Evolutionary conservation across 2,797 vertebrate genomes (phyloP).

Genomic region (Odontamblyopus rebecca): DNA sequence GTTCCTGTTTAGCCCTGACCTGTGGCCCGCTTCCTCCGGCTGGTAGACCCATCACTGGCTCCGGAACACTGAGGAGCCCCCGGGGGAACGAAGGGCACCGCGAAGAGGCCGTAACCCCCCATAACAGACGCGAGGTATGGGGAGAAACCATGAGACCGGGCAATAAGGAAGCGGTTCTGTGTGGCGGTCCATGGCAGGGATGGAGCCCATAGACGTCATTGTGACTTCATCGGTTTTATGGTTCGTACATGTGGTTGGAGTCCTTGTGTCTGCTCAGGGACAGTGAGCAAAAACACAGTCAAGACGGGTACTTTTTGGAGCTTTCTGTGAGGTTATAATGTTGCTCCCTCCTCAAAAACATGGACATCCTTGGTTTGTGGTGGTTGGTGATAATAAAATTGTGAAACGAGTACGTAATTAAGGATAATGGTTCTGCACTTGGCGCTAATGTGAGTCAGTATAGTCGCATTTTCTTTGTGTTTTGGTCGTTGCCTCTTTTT

Average conservation of each 20-base stretch:
- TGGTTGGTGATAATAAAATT: no score
- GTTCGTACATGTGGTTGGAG: not conserved
- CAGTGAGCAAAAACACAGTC: not conserved
- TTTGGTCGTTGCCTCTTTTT: no score
- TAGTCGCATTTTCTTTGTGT: no score
- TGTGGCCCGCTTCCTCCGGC: slow-evolving; percentile 14
- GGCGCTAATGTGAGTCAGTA: no score
- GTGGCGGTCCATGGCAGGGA: not conserved
- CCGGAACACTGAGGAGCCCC: not conserved
- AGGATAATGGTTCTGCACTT: no score
- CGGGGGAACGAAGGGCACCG: not conserved
- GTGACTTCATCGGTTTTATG: not conserved
- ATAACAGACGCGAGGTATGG: not conserved
- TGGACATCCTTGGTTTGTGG: no score
- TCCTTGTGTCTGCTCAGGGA: not conserved
- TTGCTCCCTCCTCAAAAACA: no score
- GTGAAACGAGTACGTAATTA: no score
- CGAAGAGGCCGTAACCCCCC: not conserved
- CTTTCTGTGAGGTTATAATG: no score
- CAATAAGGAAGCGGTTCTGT: not conserved
- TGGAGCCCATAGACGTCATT: not conserved
- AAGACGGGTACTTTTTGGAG: no score
- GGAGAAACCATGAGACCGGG: not conserved
- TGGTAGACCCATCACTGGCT: slow-evolving; percentile 58
- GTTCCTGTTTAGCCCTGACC: slow-evolving; percentile 64